A percentile compares a stretch with the other conserved stretches of the same genome.
Conservation (phyloP, 2,113 vertebrate species). For the Acrocephalus kingi region DNA sequence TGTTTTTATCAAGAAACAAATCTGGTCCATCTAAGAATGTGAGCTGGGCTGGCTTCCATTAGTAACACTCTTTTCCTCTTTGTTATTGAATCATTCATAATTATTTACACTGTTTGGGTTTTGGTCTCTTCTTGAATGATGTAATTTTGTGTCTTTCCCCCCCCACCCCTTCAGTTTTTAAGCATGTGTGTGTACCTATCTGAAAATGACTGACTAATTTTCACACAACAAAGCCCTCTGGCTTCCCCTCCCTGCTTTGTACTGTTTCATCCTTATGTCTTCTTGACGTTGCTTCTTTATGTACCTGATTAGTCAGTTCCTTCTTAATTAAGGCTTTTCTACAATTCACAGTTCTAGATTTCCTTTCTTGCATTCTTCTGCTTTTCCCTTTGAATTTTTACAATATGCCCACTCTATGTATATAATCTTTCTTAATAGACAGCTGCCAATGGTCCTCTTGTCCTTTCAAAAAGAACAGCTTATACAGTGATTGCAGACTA, state of each 20-base stretch:
- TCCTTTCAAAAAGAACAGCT: background rate
- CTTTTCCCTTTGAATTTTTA: background rate
- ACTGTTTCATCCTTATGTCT: background rate
- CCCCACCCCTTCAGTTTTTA: background rate
- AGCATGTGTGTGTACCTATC: background rate
- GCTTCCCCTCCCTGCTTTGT: background rate
- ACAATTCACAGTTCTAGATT: background rate
- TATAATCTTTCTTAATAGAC: background rate
- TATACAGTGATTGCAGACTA: background rate
- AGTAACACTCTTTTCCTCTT: background rate
- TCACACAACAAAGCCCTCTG: background rate
- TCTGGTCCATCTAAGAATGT: background rate
- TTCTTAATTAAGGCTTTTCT: background rate
- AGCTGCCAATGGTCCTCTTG: background rate
- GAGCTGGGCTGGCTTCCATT: background rate
- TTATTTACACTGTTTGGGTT: background rate
- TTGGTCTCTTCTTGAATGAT: background rate
- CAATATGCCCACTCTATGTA: background rate
- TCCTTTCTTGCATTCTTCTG: slow-evolving; percentile 1
- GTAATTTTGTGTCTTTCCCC: background rate
- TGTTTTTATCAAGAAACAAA: background rate
- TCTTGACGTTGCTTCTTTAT: slow-evolving; percentile 6
- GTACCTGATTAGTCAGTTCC: background rate
- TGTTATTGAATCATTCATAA: background rate
- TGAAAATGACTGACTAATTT: background rate